Evolutionary conservation across 2,888 invertebrate species (phyloP).

Genomic region (Megamerina dolium): DNA sequence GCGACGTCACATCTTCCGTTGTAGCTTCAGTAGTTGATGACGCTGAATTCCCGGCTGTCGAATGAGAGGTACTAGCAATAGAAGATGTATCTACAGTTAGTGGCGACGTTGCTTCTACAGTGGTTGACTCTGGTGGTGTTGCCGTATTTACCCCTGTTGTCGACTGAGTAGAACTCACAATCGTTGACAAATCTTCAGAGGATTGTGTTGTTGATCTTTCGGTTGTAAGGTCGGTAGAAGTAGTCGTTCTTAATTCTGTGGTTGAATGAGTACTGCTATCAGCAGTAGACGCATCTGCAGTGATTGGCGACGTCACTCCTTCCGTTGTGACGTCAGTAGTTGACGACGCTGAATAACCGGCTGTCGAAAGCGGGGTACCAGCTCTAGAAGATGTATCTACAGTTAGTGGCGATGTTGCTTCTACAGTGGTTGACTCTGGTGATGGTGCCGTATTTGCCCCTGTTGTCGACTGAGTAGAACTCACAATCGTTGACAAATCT

Average conservation of each 20-base stretch:
- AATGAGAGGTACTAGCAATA: neutral
- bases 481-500: too few relatives aligned
- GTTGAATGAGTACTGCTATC: neutral
- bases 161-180: too few relatives aligned
- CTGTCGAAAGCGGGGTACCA: too few relatives aligned
- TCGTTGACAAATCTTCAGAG: too few relatives aligned
- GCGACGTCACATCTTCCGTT: too few relatives aligned
- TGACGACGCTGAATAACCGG: too few relatives aligned
- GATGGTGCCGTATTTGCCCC: neutral
- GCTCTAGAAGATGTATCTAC: too few relatives aligned
- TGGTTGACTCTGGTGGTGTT: neutral
- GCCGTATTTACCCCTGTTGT: neutral
- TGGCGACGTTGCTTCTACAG: too few relatives aligned
- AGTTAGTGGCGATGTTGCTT: too few relatives aligned
- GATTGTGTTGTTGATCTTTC: neutral
- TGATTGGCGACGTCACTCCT: too few relatives aligned
- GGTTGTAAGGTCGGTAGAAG: neutral
- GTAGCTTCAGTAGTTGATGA: neutral
- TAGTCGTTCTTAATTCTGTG: neutral
- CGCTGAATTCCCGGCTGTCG: neutral
- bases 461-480: neutral
- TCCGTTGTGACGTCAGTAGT: too few relatives aligned
- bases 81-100: neutral
- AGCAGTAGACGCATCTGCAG: neutral
- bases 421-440: neutral